Conservation (phyloP, 1,140 invertebrate species). For the Druon quercuslanigerum region DNA sequence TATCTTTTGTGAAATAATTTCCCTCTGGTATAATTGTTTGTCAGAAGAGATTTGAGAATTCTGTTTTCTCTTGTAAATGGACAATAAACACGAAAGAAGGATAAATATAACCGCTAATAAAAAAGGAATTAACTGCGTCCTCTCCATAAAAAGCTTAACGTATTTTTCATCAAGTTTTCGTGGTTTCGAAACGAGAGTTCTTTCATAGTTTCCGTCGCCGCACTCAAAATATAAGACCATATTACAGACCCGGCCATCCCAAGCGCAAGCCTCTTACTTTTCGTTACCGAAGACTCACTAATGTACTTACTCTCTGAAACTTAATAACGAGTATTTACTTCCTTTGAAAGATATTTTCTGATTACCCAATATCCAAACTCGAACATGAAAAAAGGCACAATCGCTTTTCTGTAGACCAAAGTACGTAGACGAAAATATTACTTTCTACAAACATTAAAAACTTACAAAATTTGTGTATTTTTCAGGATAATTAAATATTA, state of each 20-base stretch:
- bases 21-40: not conserved
- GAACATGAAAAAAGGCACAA: not conserved
- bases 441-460: too few relatives aligned
- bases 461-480: not conserved
- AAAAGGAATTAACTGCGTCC: conserved; percentile 1
- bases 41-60: not conserved
- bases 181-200: conserved; percentile 13
- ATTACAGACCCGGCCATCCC: conserved; percentile 3
- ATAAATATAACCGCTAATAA: conserved; percentile 11
- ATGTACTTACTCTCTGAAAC: conserved; percentile 7
- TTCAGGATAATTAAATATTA: not conserved
- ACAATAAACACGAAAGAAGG: not conserved
- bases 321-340: conserved; percentile 26
- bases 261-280: conserved; percentile 10
- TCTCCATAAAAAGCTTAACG: not conserved
- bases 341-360: conserved; percentile 17
- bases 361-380: not conserved
- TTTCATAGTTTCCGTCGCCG: not conserved
- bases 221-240: conserved; percentile 1
- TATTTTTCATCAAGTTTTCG: conserved; percentile 31
- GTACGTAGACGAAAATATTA: not conserved
- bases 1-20: too few relatives aligned
- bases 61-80: not conserved
- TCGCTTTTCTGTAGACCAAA: not conserved
- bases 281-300: not conserved